phyloP scores from a whole-genome alignment of 2,888 invertebrate species.

The Pollenia griseotomentosa region DNA sequence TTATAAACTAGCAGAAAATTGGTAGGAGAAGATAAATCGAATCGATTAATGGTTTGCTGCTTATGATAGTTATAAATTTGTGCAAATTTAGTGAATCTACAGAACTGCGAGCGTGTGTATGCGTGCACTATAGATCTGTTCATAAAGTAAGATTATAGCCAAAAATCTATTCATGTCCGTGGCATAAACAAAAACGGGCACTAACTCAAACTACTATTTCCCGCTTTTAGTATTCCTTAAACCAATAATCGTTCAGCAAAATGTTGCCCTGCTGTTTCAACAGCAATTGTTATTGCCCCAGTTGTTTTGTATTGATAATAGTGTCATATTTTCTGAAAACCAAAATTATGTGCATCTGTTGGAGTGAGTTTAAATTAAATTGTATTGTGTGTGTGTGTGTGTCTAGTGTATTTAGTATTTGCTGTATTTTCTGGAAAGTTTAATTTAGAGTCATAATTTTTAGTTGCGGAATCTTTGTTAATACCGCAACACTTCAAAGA shows the following conservation, averaged over 20 bases:
- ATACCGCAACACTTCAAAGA: background rate
- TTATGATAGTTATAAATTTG: conserved; percentile 64
- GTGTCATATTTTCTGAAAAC: conserved; percentile 43
- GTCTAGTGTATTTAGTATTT: background rate
- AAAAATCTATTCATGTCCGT: conserved; percentile 42
- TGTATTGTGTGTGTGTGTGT: background rate
- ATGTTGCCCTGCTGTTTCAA: conserved; percentile 34
- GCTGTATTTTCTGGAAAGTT: background rate
- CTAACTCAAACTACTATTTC: conserved; percentile 24
- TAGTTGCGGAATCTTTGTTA: background rate
- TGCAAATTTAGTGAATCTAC: conserved; percentile 7
- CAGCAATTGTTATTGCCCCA: conserved; percentile 58
- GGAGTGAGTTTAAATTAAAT: background rate
- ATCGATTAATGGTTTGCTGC: conserved; percentile 63
- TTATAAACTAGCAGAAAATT: conserved; percentile 60
- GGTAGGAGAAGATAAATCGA: conserved; percentile 64
- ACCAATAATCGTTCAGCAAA: conserved; percentile 19
- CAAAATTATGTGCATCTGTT: conserved; percentile 16
- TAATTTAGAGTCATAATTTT: background rate
- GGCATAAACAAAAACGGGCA: background rate
- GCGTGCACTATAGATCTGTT: background rate
- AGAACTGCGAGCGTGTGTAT: background rate
- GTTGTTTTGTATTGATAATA: conserved; percentile 60
- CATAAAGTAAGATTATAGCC: conserved; percentile 38
- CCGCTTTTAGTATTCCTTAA: background rate